Base-by-base conservation (phyloP, 1,140 invertebrate genomes). In the Oppia nitens region DNA sequence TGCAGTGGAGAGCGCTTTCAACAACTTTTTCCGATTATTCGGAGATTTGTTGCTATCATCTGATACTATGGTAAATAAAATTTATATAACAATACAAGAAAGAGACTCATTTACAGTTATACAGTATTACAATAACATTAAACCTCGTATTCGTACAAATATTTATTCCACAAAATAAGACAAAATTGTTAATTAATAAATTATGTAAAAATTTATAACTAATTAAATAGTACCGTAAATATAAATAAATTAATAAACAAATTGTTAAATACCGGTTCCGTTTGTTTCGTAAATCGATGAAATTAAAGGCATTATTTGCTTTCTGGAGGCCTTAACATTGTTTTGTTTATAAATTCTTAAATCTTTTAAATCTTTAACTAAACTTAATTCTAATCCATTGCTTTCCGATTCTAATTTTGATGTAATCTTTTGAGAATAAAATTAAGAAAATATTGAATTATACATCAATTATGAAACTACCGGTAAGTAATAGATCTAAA, bases 251-350 rank as follows among this genome's bases (percentile, higher is more conserved):
- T n/a, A n/a, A n/a, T n/a, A n/a, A n/a, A n/a, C n/a, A 56, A 45
- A 17, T 20, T 45, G 50, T 23, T 56, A 14, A 25, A 20, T 25
- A 25, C 53, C 55, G 25, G 29, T 29, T 45, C 61, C 48, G 27
- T 45, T 55, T 56, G n/a, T n/a, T n/a, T n/a, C 61, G 9, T 69
- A 67, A 6, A 69, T 68, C 14, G 54, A 55, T 49, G 64, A 64
- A 23, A 72, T 56, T 9, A 72, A 54, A n/a, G 70, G 70, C 14
- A 71, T 45, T 26, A 73, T 64, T 59, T 66, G 59, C 61, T 72
- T 72, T 17, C 71, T 60, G 0, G 66, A 68, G 0, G 68, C 68
- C 26, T 55, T 61, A 9, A 68, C 60, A 56, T 71, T 72, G 4
- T 62, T 63, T 59, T 72, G 71, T 14, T 54, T 57, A 54, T 60